A percentile compares a stretch with the other conserved stretches of the same genome.
These are phyloP conservation scores for Pachyramphus minor DNA, from an alignment of 2,113 vertebrate genomes.

Conservation along the genomic window DNA sequence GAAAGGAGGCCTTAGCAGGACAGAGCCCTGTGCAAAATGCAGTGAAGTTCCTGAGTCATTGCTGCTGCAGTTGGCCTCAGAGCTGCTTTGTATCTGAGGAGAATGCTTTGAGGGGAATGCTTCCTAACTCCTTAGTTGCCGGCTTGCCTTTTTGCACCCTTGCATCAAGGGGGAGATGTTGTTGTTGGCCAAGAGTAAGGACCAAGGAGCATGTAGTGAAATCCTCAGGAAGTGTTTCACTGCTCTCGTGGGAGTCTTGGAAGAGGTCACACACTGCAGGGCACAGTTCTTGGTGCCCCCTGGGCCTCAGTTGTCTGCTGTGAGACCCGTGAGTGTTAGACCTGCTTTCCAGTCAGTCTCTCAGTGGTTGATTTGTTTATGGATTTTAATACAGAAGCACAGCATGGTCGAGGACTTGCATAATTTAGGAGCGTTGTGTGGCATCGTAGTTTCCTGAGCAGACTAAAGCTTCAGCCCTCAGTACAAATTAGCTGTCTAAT, in stretches of 20 bases:
- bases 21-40: not conserved
- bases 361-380: not conserved
- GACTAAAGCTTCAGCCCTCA: not conserved
- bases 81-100: not conserved
- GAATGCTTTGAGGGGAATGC: not conserved
- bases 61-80: not conserved
- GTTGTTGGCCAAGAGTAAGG: not conserved
- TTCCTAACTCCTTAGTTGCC: not conserved
- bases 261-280: not conserved
- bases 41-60: not conserved
- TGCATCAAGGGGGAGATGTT: not conserved
- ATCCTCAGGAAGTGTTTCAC: accelerated
- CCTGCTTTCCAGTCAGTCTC: not conserved
- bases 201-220: not conserved
- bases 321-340: accelerated
- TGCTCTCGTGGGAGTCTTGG: not conserved
- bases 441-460: not conserved
- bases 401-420: accelerated
- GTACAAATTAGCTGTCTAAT: not conserved
- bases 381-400: not conserved
- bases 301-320: not conserved
- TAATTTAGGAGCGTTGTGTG: not conserved
- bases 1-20: accelerated
- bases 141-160: not conserved
- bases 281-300: not conserved